phyloP scores from a whole-genome alignment of 2,888 invertebrate species.

The Zaprionus obscuricornis region DNA sequence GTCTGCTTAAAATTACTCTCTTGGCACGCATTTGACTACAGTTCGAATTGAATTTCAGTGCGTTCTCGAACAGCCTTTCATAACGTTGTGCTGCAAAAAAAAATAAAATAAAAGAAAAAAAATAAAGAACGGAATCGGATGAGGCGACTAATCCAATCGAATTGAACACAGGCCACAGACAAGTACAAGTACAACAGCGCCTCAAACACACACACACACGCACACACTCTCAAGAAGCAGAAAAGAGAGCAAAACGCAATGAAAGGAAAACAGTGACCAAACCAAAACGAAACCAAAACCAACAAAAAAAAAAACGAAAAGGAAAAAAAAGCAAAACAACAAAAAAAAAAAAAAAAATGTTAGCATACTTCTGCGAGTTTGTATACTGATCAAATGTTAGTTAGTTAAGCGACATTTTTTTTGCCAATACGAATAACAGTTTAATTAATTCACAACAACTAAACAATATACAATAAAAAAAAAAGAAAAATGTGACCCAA shows the following conservation, averaged over 20 bases:
- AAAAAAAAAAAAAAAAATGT: slow-evolving; percentile 23
- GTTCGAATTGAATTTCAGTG: slow-evolving; percentile 49
- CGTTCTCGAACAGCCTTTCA: slow-evolving; percentile 53
- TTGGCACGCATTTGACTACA: slow-evolving; percentile 58
- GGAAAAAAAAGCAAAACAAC: neutral
- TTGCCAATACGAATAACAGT: neutral
- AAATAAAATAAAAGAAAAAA: too few relatives aligned
- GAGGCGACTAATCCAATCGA: neutral
- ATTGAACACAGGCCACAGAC: slow-evolving; percentile 1
- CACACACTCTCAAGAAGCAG: slow-evolving; percentile 7
- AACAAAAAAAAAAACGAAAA: too few relatives aligned
- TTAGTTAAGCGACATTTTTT: neutral
- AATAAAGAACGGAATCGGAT: slow-evolving; percentile 39
- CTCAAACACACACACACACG: too few relatives aligned
- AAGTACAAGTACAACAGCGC: slow-evolving; percentile 22
- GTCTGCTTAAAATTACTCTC: slow-evolving; percentile 44
- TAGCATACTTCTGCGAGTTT: slow-evolving; percentile 56
- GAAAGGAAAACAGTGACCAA: slow-evolving; percentile 50
- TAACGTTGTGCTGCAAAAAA: slow-evolving; percentile 48
- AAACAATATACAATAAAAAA: slow-evolving; percentile 5
- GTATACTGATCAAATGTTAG: slow-evolving; percentile 6
- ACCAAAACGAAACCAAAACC: neutral
- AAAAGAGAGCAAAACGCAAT: slow-evolving; percentile 10
- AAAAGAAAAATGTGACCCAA: slow-evolving; percentile 65
- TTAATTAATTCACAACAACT: slow-evolving; percentile 19